A percentile compares a stretch with the other conserved stretches of the same genome.
phyloP scores from a whole-genome alignment of 2,113 vertebrate genomes.

The Dolichallabes microphthalmus region DNA sequence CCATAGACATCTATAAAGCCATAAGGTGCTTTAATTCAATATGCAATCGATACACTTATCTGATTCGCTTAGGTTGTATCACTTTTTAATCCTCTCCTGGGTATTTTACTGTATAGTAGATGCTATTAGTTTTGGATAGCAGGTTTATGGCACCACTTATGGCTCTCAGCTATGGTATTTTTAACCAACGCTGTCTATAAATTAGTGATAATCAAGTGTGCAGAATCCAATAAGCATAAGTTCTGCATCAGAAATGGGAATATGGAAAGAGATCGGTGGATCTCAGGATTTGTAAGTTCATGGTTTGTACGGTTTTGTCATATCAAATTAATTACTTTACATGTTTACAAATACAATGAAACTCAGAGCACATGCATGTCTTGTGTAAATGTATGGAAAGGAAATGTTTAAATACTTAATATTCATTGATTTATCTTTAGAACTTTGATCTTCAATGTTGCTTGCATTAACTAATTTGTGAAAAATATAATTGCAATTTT shows the following conservation, averaged over 20 bases:
- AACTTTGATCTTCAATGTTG: too few relatives aligned
- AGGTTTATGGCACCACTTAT: background rate
- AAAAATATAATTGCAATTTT: too few relatives aligned
- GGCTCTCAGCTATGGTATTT: background rate
- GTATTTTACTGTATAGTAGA: background rate
- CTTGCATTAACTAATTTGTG: too few relatives aligned
- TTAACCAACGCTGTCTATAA: background rate
- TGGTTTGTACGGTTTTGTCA: background rate
- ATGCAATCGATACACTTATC: constrained; percentile 11
- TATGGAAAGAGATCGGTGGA: background rate
- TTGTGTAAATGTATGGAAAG: background rate
- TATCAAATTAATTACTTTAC: background rate
- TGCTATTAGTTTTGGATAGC: background rate
- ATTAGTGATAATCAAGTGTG: background rate
- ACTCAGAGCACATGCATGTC: too few relatives aligned
- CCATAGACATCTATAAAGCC: background rate
- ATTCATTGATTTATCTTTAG: too few relatives aligned
- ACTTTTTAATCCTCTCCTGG: background rate
- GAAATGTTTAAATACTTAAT: background rate
- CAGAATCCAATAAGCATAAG: background rate
- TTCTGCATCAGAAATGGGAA: background rate
- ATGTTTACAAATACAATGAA: too few relatives aligned
- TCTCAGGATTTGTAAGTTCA: background rate
- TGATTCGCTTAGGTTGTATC: background rate
- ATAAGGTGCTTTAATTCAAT: constrained; percentile 23